A percentile compares a stretch with the other conserved stretches of the same genome.
Conservation (phyloP, 2,113 vertebrate genomes). For the Tachuris rubrigastra region DNA sequence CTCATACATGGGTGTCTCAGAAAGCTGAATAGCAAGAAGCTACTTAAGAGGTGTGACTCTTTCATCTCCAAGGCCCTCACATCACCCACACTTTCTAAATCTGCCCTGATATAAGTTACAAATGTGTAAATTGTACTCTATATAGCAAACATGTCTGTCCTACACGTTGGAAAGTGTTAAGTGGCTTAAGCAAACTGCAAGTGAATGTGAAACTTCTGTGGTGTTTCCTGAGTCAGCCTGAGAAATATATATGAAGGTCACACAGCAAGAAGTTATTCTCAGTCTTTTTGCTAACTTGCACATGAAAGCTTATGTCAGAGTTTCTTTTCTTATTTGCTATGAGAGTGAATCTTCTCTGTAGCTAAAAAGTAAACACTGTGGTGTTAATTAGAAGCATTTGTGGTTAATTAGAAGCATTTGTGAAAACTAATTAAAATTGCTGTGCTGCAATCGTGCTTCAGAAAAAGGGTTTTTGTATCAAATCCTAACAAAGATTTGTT, state of each 20-base stretch:
- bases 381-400: background rate
- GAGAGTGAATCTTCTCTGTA: background rate
- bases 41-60: background rate
- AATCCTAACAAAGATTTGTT: background rate
- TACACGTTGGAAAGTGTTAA: background rate
- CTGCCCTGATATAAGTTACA: background rate
- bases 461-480: background rate
- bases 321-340: background rate
- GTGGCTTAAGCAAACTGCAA: background rate
- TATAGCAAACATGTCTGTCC: fast-evolving
- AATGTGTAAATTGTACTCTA: background rate
- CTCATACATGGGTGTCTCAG: background rate
- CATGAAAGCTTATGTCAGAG: background rate
- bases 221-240: background rate
- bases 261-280: background rate
- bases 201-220: background rate
- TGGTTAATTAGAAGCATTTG: background rate
- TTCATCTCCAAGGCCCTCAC: background rate
- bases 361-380: background rate
- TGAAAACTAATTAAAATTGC: slow-evolving; percentile 12
- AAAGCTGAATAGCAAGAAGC: background rate
- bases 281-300: background rate
- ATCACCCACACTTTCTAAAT: background rate
- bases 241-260: background rate
- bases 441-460: background rate